Evolutionary conservation across 2,113 vertebrate genomes (phyloP), one percentile per base, ranked within the genome.

Genomic region (Peromyscus maniculatus): DNA sequence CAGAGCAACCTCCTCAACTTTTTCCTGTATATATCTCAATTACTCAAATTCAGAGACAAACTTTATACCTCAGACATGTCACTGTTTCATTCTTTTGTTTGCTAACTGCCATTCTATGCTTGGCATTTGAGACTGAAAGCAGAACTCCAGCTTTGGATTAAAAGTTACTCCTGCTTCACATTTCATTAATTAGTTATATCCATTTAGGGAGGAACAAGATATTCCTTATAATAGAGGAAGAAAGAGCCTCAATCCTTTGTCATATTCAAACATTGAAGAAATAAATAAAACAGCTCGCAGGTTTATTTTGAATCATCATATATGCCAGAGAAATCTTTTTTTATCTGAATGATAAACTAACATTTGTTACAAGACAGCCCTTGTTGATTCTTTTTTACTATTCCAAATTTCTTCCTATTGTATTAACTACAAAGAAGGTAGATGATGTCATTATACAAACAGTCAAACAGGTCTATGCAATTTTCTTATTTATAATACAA

Each of bases 401-500:
- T 49, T 78, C 11, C 39, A 59, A 67, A 36, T 24, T 49, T 86
- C 7, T 96, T 78, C 12, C 57, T 39, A 93, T 93, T 24, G 9
- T 39, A 55, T 71, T 49, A 84, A 57, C 67, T 91, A 69, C 46
- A 72, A 69, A 72, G n/a, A 74, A 91, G 5, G 49, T 67, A 72
- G 74, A 77, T 69, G 33, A 89, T 39, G 19, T 79, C 59, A n/a
- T 52, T 66, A 82, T 46, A 75, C 39, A 87, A 74, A 46, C 62
- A 92, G 57, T 72, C 49, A 89, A 79, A 78, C 62, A 11, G 15
- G 43, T n/a, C 72, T 31, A 16, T 36, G 33, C 36, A 5, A 1
- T 72, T 87, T 95, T 86, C 31, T 86, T 74, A 49, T 66, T 80
- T 89, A 24, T 92, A 88, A 69, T 19, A 64, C 22, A 49, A 89